Percentiles rank a stretch among this genome's conserved stretches.
These are phyloP conservation scores for Cremastobaeus sp. DNA, from an alignment of 2,888 invertebrate species.

Conservation along the genomic window DNA sequence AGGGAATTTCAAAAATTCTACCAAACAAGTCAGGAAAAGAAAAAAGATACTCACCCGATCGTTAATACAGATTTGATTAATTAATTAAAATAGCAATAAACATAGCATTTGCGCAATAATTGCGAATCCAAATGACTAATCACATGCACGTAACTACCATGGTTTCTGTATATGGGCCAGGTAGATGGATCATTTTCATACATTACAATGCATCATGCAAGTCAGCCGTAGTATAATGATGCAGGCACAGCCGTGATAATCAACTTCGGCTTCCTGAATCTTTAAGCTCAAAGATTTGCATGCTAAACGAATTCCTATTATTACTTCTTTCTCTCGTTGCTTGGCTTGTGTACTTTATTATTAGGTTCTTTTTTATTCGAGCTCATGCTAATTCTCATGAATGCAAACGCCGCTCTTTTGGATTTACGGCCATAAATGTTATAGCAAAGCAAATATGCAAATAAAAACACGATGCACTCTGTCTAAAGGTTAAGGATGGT, in stretches of 20 bases:
- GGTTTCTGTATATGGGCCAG: constrained; percentile 15
- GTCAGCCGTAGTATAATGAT: constrained; percentile 43
- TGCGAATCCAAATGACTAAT: constrained; percentile 24
- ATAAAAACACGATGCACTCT: constrained; percentile 50
- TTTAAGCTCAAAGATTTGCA: constrained; percentile 47
- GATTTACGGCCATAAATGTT: constrained; percentile 45
- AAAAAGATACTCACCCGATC: constrained; percentile 22
- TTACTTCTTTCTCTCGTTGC: constrained; percentile 44
- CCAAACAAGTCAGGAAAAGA: not conserved
- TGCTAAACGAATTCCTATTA: constrained; percentile 56
- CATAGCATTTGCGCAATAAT: constrained; percentile 17
- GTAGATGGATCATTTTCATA: constrained; percentile 44
- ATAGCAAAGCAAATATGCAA: constrained; percentile 57
- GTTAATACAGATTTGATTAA: constrained; percentile 5
- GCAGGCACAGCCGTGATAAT: constrained; percentile 44
- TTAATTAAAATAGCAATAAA: constrained; percentile 10
- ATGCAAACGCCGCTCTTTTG: constrained; percentile 30
- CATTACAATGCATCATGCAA: constrained; percentile 56
- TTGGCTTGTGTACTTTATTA: constrained; percentile 38
- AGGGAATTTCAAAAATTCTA: too few species aligned
- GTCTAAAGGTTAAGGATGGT: constrained; percentile 49
- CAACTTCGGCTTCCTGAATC: constrained; percentile 45
- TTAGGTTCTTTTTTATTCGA: constrained; percentile 28
- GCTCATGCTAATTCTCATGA: constrained; percentile 55
- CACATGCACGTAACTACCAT: constrained; percentile 42